These are phyloP conservation scores for Alces alces DNA, from an alignment of 2,113 vertebrate species.

Conservation along the genomic window DNA sequence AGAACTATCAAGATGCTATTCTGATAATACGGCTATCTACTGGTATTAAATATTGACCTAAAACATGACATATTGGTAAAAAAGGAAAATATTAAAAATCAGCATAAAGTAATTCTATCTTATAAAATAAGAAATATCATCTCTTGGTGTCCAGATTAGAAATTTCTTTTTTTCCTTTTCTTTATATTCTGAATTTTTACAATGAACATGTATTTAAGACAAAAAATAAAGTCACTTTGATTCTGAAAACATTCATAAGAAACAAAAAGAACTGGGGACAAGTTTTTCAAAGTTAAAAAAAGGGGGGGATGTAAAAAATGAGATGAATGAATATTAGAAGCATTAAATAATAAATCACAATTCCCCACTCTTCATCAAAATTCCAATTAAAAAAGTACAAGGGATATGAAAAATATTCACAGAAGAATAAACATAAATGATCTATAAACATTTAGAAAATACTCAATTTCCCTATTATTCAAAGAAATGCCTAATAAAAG, in stretches of 20 bases:
- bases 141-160: background rate
- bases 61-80: background rate
- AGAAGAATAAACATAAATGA: background rate
- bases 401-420: background rate
- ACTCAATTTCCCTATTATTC: background rate
- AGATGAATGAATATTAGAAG: background rate
- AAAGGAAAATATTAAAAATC: background rate
- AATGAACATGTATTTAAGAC: background rate
- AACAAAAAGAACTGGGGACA: background rate
- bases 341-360: background rate
- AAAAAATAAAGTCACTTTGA: background rate
- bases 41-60: background rate
- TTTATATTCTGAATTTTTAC: background rate
- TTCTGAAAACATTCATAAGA: background rate
- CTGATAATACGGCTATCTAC: background rate
- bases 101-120: background rate
- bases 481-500: background rate
- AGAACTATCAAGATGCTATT: background rate
- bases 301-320: background rate
- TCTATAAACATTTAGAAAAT: conserved; percentile 10
- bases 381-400: background rate
- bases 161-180: background rate
- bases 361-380: background rate
- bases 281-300: background rate
- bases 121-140: conserved; percentile 6